Conservation (phyloP, 2,797 vertebrate species). For the Brachyrhaphis roseni region DNA sequence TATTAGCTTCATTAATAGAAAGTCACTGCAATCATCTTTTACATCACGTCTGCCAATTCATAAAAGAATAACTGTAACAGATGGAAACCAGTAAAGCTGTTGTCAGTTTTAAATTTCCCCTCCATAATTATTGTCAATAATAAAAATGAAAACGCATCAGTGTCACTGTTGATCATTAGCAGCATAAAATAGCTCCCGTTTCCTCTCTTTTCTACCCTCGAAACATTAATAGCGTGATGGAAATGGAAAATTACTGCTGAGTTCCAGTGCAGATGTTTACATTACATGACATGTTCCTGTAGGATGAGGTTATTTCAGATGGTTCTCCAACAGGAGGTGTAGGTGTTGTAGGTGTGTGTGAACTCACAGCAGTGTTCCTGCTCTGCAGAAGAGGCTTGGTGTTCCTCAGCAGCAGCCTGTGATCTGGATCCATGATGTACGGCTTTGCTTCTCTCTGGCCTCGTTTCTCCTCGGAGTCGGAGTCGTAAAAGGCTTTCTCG, state of each 20-base stretch:
- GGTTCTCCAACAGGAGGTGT: background rate
- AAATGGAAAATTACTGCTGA: background rate
- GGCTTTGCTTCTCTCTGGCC: slow-evolving; percentile 69
- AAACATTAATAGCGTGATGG: background rate
- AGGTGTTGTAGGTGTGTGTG: background rate
- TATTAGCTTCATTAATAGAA: background rate
- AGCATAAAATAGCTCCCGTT: background rate
- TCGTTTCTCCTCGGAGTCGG: slow-evolving; percentile 86
- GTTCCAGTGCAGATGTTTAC: background rate
- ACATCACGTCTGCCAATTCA: background rate
- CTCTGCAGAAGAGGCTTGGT: slow-evolving; percentile 96
- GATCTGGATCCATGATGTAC: slow-evolving; percentile 95
- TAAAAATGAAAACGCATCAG: background rate
- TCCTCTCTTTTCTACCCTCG: background rate
- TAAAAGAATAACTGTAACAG: background rate
- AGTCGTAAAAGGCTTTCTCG: slow-evolving; percentile 90
- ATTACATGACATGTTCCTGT: background rate
- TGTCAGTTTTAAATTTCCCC: background rate
- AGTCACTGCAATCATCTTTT: background rate
- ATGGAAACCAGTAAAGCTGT: background rate
- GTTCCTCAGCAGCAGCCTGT: slow-evolving; percentile 91
- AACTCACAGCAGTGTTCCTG: slow-evolving; percentile 94
- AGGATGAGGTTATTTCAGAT: background rate
- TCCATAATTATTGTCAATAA: background rate
- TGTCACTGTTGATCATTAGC: background rate